Evolutionary conservation across 2,113 vertebrate species (phyloP).

Genomic region (Phasianus colchicus): DNA sequence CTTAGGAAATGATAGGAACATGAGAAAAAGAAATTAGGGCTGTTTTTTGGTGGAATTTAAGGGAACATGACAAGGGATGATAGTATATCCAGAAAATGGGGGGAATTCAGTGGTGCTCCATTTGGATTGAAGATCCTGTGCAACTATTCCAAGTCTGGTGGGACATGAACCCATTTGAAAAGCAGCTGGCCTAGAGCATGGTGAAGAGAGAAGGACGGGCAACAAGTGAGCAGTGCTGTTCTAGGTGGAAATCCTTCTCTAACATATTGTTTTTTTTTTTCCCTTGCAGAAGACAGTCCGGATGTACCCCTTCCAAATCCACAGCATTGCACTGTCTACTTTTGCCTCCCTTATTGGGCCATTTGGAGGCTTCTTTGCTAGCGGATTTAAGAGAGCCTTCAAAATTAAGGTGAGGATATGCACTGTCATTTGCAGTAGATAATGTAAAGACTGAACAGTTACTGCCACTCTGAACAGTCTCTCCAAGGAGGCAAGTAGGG

Average conservation of each 20-base stretch:
- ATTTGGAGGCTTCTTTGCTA: slow-evolving; percentile 97
- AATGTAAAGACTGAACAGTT: background rate
- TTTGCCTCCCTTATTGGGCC: slow-evolving; percentile 97
- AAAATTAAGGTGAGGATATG: slow-evolving; percentile 91
- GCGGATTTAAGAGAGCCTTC: slow-evolving; percentile 97
- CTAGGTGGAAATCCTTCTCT: background rate
- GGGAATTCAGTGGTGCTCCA: background rate
- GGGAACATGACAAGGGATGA: background rate
- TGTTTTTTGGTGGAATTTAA: background rate
- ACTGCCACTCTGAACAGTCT: accelerated
- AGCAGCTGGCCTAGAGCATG: background rate
- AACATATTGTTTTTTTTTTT: background rate
- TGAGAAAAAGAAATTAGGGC: background rate
- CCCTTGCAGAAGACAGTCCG: slow-evolving; percentile 85
- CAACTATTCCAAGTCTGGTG: background rate
- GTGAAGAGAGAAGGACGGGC: background rate
- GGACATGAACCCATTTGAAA: background rate
- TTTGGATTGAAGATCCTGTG: background rate
- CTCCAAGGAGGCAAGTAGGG: background rate
- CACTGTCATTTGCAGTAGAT: too few species aligned
- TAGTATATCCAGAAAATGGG: background rate
- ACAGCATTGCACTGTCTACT: slow-evolving; percentile 94
- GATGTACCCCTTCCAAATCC: slow-evolving; percentile 98
- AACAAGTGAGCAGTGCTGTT: accelerated
- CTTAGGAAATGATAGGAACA: background rate